Evolutionary conservation across 2,113 vertebrate genomes (phyloP).

Genomic region (Chlamydotis undulata): DNA sequence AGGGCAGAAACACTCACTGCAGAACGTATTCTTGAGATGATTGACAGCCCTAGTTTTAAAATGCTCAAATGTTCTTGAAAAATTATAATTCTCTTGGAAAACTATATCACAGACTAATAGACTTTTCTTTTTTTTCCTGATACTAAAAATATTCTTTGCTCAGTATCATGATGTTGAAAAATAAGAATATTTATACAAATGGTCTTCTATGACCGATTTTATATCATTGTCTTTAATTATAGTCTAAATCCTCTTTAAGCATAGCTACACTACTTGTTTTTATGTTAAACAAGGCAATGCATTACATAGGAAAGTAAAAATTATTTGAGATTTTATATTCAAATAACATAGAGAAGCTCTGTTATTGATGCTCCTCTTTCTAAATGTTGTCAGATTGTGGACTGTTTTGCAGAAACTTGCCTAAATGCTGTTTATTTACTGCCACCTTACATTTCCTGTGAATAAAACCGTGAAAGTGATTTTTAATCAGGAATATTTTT

Average conservation of each 20-base stretch:
- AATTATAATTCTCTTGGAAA: neutral
- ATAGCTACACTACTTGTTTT: neutral
- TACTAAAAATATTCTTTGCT: neutral
- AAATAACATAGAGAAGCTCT: neutral
- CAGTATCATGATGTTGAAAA: neutral
- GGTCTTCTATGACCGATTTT: neutral
- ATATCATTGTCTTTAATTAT: neutral
- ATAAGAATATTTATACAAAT: neutral
- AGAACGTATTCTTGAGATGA: neutral
- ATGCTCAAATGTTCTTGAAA: neutral
- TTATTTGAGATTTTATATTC: neutral
- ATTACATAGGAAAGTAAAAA: neutral
- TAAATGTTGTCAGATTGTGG: neutral
- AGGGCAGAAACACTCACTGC: constrained; percentile 1
- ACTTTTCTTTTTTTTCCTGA: neutral
- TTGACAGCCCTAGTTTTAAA: constrained; percentile 26
- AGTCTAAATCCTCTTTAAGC: neutral
- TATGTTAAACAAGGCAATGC: neutral
- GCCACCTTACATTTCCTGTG: neutral
- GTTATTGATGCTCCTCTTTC: neutral
- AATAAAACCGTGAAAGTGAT: neutral
- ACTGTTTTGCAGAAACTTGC: neutral
- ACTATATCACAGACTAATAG: neutral
- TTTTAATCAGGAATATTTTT: constrained; percentile 23
- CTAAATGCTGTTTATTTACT: neutral